Base-by-base conservation (phyloP, 2,113 vertebrate genomes). In the Hyla sarda region DNA sequence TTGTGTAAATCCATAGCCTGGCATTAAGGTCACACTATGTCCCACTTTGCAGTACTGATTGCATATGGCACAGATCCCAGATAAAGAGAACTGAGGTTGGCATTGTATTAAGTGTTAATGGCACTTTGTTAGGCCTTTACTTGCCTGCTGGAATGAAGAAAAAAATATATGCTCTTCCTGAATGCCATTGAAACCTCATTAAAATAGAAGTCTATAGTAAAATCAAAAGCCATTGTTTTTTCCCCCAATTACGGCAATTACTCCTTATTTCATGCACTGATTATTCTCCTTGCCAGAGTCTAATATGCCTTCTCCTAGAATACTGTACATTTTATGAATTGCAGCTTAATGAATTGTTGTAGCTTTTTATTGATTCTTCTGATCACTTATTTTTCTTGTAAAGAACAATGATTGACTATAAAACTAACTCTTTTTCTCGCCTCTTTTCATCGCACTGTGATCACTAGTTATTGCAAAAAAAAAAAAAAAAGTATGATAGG, bases 211-310 rank as follows among this genome's bases (percentile, higher is more conserved):
- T 84, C 71, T 58, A 60, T 75, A 84, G 69, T 28, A 75, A 84
- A 84, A 84, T 84, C 71, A 84, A 85, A 79, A 85, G 74, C 76
- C 41, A 73, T 81, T 86, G 84, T 86, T 86, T 84, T n/a, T 73
- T n/a, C 62, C 14, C 74, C 34, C 30, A 80, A 86, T 80, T 86
- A 86, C 32, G 17, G 58, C 65, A 56, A 50, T 80, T 69, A 80
- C 65, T 45, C 23, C 32, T 78, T 80, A 80, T 80, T 72, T 86
- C 48, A 80, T 80, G 76, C 62, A 72, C 76, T 86, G 73, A 86
- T 86, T 80, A 41, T 86, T 72, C 48, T 58, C 41, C 12, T 78
- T 79, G 32, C 17, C 62, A 60, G 28, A 62, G 56, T 23, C 28
- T 77, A 67, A 65, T 77, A 28, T n/a, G 62, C 13, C 34, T 54